These are phyloP conservation scores for Hormaphis cornu DNA, from an alignment of 1,140 invertebrate genomes.

Conservation along the genomic window DNA sequence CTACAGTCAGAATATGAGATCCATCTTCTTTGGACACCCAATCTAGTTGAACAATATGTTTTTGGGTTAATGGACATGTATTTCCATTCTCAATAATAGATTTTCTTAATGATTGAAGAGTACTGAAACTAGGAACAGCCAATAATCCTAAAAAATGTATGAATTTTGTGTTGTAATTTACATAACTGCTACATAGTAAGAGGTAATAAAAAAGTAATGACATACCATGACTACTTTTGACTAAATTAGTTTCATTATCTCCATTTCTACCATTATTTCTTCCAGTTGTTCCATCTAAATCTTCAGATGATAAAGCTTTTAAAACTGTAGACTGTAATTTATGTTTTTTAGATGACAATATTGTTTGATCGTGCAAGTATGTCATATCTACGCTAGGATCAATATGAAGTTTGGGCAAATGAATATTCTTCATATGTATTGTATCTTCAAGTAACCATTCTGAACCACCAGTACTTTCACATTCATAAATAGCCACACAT, in stretches of 20 bases:
- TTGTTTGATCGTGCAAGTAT: slow-evolving; percentile 70
- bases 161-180: neutral
- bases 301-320: slow-evolving; percentile 40
- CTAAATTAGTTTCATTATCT: slow-evolving; percentile 37
- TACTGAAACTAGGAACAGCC: slow-evolving; percentile 86
- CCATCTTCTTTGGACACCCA: slow-evolving; percentile 99
- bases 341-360: slow-evolving; percentile 46
- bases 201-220: neutral
- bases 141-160: slow-evolving; percentile 51
- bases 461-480: slow-evolving; percentile 93
- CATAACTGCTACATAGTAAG: too few species aligned
- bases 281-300: slow-evolving; percentile 36
- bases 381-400: slow-evolving; percentile 73
- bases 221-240: slow-evolving; percentile 37
- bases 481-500: slow-evolving; percentile 96
- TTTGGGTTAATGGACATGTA: slow-evolving; percentile 76
- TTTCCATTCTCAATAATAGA: slow-evolving; percentile 85
- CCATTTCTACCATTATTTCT: slow-evolving; percentile 35
- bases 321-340: slow-evolving; percentile 38
- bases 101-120: slow-evolving; percentile 74
- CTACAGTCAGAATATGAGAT: slow-evolving; percentile 93
- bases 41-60: slow-evolving; percentile 82
- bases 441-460: slow-evolving; percentile 97
- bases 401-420: slow-evolving; percentile 67
- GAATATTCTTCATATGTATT: slow-evolving; percentile 80